Evolutionary conservation across 1,140 invertebrate genomes (phyloP).

Genomic region (Drosophila pandora): DNA sequence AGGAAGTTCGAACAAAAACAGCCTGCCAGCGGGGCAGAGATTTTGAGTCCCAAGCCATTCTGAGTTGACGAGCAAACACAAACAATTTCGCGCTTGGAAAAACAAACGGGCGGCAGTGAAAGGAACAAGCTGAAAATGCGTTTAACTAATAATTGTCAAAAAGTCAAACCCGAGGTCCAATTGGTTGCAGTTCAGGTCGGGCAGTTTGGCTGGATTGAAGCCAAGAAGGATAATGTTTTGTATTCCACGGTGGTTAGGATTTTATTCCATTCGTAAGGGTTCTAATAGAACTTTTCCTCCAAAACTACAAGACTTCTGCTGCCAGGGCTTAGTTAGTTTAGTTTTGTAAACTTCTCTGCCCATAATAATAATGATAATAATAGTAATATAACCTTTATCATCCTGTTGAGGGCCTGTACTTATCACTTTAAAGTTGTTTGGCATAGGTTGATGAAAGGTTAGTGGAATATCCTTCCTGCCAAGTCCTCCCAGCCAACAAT

Average conservation of each 20-base stretch:
- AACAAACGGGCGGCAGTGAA: slow-evolving; percentile 60
- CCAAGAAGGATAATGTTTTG: not conserved
- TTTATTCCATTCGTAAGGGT: no score
- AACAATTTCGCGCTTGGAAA: slow-evolving; percentile 79
- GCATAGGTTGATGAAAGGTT: no score
- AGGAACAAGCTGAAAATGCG: slow-evolving; percentile 65
- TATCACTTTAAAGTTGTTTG: no score
- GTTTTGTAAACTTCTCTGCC: no score
- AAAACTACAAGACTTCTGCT: no score
- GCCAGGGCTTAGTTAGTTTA: no score
- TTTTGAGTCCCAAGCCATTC: slow-evolving; percentile 34
- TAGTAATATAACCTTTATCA: no score
- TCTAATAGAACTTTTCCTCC: no score
- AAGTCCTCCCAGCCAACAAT: not conserved
- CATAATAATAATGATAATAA: no score
- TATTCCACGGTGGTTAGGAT: no score
- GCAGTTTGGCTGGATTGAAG: not conserved
- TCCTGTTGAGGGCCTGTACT: no score
- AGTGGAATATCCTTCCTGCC: not conserved
- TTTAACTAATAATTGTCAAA: slow-evolving; percentile 82
- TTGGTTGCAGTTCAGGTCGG: slow-evolving; percentile 38
- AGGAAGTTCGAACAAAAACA: slow-evolving; percentile 74
- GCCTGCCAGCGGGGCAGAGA: slow-evolving; percentile 8
- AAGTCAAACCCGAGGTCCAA: slow-evolving; percentile 63
- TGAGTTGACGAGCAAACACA: slow-evolving; percentile 71